A percentile compares a stretch with the other conserved stretches of the same genome.
phyloP scores from a whole-genome alignment of 2,113 vertebrate genomes.

The Sebastes fasciatus region DNA sequence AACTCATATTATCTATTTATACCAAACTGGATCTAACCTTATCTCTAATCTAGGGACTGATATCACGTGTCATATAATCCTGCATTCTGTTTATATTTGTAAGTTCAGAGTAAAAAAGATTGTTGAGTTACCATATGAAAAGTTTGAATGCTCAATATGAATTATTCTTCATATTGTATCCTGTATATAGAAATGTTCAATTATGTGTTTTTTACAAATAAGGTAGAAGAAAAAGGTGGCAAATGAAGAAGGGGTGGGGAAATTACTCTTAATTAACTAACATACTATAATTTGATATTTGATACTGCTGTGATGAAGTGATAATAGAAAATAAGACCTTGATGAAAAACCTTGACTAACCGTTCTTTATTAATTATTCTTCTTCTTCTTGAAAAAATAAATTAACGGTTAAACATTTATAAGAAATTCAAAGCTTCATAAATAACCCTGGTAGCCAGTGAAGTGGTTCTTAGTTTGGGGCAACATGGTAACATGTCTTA shows the following conservation, averaged over 20 bases:
- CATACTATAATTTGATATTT: neutral
- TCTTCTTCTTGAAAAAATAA: neutral
- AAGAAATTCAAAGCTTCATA: slow-evolving; percentile 3
- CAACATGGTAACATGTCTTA: neutral
- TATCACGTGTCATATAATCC: neutral
- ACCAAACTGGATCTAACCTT: neutral
- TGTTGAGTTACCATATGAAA: neutral
- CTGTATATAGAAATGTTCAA: neutral
- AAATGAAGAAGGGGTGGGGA: neutral
- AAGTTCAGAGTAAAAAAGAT: neutral
- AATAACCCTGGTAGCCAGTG: slow-evolving; percentile 1
- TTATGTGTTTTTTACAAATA: neutral
- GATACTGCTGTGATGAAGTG: neutral
- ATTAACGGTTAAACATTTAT: neutral
- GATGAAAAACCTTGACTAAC: neutral
- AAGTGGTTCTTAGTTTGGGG: slow-evolving; percentile 5
- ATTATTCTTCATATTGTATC: neutral
- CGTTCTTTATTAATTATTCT: neutral
- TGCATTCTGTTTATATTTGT: neutral
- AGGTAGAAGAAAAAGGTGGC: neutral
- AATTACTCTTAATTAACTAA: neutral
- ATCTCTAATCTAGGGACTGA: neutral
- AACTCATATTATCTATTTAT: neutral
- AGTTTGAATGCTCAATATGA: neutral
- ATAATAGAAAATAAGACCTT: neutral